These are phyloP conservation scores for Sycophila texana DNA, from an alignment of 2,888 invertebrate species.

Conservation along the genomic window DNA sequence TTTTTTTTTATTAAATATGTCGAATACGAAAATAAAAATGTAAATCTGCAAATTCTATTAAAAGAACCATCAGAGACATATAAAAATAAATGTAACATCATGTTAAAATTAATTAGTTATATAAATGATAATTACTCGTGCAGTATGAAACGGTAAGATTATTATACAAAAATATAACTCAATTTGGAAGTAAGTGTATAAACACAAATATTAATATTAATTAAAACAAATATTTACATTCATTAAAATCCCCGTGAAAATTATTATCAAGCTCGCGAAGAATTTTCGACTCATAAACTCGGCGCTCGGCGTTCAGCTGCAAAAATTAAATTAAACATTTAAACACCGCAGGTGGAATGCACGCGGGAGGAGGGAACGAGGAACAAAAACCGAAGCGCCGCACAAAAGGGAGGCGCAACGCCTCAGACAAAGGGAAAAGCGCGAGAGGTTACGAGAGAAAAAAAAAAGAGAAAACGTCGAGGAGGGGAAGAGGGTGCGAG, in stretches of 20 bases:
- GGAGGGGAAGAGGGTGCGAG: not conserved
- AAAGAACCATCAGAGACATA: no score
- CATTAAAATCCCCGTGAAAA: not conserved
- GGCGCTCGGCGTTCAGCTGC: not conserved
- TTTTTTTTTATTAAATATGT: no score
- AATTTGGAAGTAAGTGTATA: no score
- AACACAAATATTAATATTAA: no score
- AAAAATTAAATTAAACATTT: constrained; percentile 43
- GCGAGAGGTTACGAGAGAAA: not conserved
- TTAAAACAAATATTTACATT: no score
- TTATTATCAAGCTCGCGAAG: constrained; percentile 6
- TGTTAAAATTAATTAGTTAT: no score
- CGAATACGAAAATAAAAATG: no score
- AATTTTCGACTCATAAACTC: not conserved
- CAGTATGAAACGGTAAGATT: no score
- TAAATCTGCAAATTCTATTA: no score
- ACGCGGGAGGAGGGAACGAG: not conserved
- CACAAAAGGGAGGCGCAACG: constrained; percentile 15
- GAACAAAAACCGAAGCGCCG: not conserved
- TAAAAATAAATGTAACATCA: no score
- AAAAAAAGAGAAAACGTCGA: not conserved
- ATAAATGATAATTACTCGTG: no score
- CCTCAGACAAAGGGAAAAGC: constrained; percentile 17
- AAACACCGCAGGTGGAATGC: constrained; percentile 24
- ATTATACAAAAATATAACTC: no score